Evolutionary conservation across 2,113 vertebrate genomes (phyloP).

Genomic region (Cyphomyrus plagiostoma): DNA sequence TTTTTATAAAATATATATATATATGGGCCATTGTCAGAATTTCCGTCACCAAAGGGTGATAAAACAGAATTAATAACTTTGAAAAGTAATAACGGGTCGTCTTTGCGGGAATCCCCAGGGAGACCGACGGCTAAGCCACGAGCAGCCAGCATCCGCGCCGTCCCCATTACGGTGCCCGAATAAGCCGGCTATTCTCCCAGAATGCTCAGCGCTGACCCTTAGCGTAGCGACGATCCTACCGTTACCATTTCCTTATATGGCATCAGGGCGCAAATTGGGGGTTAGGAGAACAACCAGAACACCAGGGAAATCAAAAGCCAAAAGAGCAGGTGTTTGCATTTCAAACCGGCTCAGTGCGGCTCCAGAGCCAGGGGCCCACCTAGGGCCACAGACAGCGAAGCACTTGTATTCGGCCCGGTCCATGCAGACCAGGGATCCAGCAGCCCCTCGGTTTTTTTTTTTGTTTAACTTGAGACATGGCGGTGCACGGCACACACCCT

Average conservation of each 20-base stretch:
- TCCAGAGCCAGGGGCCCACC: background rate
- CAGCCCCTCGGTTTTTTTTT: background rate
- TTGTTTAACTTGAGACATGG: background rate
- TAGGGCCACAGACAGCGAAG: background rate
- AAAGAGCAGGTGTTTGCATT: background rate
- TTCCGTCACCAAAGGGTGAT: background rate
- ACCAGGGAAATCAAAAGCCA: background rate
- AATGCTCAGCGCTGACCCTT: background rate
- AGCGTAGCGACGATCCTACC: background rate
- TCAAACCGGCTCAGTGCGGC: background rate
- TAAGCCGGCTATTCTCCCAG: background rate
- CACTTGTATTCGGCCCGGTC: background rate
- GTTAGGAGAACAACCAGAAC: background rate
- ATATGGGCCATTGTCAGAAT: background rate
- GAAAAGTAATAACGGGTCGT: background rate
- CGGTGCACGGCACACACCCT: background rate
- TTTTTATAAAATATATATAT: too few relatives aligned
- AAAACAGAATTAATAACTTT: background rate
- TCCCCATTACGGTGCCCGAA: background rate
- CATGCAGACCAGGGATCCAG: background rate
- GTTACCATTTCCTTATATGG: background rate
- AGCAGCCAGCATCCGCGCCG: background rate
- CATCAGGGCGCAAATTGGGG: background rate
- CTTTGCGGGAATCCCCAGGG: background rate
- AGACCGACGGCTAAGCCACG: background rate